Evolutionary conservation across 1,140 invertebrate species (phyloP), one percentile per base, ranked within the genome.

Genomic region (Hermatobates lingyangjiaoensis): DNA sequence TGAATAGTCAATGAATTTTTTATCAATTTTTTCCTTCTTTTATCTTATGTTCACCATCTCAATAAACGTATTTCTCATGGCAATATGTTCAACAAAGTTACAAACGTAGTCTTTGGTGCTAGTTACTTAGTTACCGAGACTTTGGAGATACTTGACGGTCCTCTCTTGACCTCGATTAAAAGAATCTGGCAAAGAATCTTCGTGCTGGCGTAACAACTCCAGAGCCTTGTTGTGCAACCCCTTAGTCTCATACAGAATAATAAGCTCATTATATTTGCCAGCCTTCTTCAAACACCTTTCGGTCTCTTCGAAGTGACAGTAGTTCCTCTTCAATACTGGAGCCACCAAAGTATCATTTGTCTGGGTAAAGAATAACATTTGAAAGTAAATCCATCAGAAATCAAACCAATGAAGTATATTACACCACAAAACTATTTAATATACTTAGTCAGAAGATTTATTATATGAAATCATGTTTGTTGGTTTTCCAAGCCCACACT

Each of bases 241-340:
- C 71, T 94, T 94, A 1, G 81, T 90, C 64, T 94, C 81, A 66
- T 98, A 98, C 10, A 98, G 70, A 60, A 97, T 95, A 53, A 97
- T 89, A 0, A 98, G 72, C 67, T 98, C 94, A 54, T 79, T 83
- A 58, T 83, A 83, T 67, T 95, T 96, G 52, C 87, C 77, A 64
- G 88, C 77, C 58, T 83, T 80, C 53, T 83, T 76, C 3, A 98
- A 69, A 5, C 86, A 87, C 57, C 81, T 78, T 63, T 98, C 93
- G 1, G 89, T 83, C 71, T 98, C 95, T 49, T 88, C 86, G 3
- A 97, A 66, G 60, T 95, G 87, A 66, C 93, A 97, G 62, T 91
- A 81, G 67, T 96, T 98, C n/a, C 93, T 67, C 12, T 94, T 75
- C 3, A 98, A 65, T 15, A 98, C 66, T 1, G 91, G 82, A 0